These are phyloP conservation scores for Tupaia tana DNA, from an alignment of 2,113 vertebrate species.

Conservation along the genomic window DNA sequence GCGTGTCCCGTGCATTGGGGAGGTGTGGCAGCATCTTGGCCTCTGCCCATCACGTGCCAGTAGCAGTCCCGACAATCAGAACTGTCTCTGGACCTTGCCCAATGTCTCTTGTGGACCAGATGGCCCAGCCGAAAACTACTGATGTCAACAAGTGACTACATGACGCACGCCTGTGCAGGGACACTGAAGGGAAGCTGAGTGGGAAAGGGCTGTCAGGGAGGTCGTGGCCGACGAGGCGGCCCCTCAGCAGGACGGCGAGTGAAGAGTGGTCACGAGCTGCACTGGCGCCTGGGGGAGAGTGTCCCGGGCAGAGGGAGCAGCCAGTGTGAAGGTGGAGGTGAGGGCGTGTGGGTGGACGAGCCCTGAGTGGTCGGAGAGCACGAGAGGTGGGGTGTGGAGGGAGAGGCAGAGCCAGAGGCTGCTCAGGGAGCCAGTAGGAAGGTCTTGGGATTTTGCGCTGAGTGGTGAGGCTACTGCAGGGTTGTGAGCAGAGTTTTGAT, in stretches of 20 bases:
- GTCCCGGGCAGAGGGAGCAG: neutral
- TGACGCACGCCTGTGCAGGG: neutral
- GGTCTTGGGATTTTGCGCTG: neutral
- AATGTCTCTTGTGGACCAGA: neutral
- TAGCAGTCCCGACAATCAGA: too few relatives aligned
- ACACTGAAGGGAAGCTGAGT: neutral
- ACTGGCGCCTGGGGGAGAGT: accelerated
- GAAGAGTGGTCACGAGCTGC: neutral
- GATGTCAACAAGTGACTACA: neutral
- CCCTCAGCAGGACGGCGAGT: neutral
- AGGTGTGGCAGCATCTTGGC: neutral
- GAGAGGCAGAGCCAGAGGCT: too few relatives aligned
- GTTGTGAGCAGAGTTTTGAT: neutral
- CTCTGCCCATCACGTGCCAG: neutral
- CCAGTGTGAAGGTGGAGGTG: neutral
- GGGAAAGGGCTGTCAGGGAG: neutral
- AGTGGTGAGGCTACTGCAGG: neutral
- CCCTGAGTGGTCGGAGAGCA: neutral
- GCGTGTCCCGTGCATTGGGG: neutral
- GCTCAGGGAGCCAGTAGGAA: neutral
- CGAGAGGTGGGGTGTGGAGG: neutral
- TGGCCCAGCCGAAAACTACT: too few relatives aligned
- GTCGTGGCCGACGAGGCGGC: neutral
- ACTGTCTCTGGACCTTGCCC: neutral
- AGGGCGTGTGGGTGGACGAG: neutral